phyloP scores from a whole-genome alignment of 2,888 invertebrate species.

The Drosophila histrio region DNA sequence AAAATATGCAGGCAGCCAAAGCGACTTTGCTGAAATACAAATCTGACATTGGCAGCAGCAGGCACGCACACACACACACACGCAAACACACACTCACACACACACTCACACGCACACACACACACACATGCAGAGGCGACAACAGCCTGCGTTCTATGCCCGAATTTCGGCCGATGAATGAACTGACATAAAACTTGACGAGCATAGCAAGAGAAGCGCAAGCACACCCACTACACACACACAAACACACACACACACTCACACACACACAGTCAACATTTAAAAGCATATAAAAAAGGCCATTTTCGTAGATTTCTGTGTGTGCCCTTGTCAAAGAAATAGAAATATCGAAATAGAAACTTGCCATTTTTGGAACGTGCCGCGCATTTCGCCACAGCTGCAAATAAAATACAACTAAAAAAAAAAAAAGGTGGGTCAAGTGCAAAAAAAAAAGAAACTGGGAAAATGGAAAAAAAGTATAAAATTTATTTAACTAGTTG shows the following conservation, averaged over 20 bases:
- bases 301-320: slow-evolving; percentile 65
- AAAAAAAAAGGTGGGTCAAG: slow-evolving; percentile 82
- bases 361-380: slow-evolving; percentile 57
- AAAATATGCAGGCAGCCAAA: slow-evolving; percentile 50
- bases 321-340: slow-evolving; percentile 55
- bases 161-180: slow-evolving; percentile 77
- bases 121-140: slow-evolving; percentile 43
- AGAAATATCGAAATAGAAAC: slow-evolving; percentile 55
- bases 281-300: slow-evolving; percentile 73
- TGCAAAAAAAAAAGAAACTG: slow-evolving; percentile 62
- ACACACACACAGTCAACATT: slow-evolving; percentile 53
- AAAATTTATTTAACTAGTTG: slow-evolving; percentile 61
- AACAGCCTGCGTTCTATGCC: slow-evolving; percentile 53
- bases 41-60: slow-evolving; percentile 66
- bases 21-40: slow-evolving; percentile 48
- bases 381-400: slow-evolving; percentile 65
- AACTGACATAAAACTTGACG: slow-evolving; percentile 73
- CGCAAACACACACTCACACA: slow-evolving; percentile 13
- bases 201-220: slow-evolving; percentile 37
- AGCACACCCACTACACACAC: slow-evolving; percentile 24
- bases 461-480: not conserved
- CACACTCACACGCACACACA: slow-evolving; percentile 19
- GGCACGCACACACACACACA: slow-evolving; percentile 34
- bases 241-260: slow-evolving; percentile 26
- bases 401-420: slow-evolving; percentile 40